These are phyloP conservation scores for Erynnis tages DNA, from an alignment of 2,888 invertebrate species.

Conservation along the genomic window DNA sequence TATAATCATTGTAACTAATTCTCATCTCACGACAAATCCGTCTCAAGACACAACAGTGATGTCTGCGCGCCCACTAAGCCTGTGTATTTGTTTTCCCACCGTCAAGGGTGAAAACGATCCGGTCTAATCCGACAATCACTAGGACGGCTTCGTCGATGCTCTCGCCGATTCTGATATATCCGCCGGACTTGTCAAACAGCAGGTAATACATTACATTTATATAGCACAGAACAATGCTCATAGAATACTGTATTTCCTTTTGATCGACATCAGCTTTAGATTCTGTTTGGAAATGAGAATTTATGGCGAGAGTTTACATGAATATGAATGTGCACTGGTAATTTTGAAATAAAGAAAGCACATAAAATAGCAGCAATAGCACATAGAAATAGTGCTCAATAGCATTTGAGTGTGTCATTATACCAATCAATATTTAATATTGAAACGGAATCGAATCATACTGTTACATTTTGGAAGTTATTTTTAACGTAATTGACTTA, in stretches of 20 bases:
- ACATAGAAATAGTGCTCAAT: no score
- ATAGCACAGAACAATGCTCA: conserved; percentile 26
- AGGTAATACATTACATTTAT: conserved; percentile 56
- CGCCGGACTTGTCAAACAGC: conserved; percentile 76
- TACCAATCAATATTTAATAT: no score
- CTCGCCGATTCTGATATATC: conserved; percentile 80
- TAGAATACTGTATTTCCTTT: conserved; percentile 28
- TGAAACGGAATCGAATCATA: no score
- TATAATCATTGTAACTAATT: conserved; percentile 19
- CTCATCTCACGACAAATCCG: conserved; percentile 11
- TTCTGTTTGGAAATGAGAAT: no score
- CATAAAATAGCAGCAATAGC: no score
- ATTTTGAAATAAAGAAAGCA: no score
- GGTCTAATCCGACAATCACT: conserved; percentile 79
- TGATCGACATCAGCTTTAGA: no score
- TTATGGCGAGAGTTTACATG: no score
- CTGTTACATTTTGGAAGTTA: no score
- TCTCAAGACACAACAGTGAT: conserved; percentile 26
- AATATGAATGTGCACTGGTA: no score
- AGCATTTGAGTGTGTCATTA: no score
- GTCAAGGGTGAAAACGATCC: conserved; percentile 79
- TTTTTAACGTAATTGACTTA: conserved; percentile 9
- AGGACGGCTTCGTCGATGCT: conserved; percentile 80
- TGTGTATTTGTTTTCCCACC: conserved; percentile 67
- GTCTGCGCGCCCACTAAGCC: conserved; percentile 52